A percentile compares a stretch with the other conserved stretches of the same genome.
Evolutionary conservation across 2,113 vertebrate genomes (phyloP).

Genomic region (Phrynosoma platyrhinos): DNA sequence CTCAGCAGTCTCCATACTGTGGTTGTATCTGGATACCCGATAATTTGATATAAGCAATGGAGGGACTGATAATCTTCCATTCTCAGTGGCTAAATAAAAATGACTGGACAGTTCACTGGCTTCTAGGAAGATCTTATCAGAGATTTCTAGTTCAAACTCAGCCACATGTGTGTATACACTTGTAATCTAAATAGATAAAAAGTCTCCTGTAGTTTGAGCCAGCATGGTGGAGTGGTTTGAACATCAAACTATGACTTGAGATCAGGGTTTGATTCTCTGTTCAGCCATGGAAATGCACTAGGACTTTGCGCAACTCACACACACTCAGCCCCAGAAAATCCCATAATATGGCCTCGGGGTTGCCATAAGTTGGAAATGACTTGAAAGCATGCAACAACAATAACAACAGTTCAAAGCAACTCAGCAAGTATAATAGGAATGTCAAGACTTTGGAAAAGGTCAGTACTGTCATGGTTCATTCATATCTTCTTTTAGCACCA

Average conservation of each 20-base stretch:
- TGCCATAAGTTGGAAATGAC: too few species aligned
- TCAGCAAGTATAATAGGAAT: not conserved
- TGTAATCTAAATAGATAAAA: not conserved
- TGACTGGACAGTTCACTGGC: not conserved
- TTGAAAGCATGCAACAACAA: too few species aligned
- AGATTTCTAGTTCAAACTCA: not conserved
- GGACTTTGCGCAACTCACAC: too few species aligned
- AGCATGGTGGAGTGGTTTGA: too few species aligned
- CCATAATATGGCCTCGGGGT: too few species aligned
- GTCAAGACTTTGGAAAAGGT: not conserved
- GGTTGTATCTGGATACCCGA: too few species aligned
- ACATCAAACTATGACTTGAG: too few species aligned
- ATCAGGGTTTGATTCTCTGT: too few species aligned
- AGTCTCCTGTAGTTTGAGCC: not conserved
- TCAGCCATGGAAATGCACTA: too few species aligned
- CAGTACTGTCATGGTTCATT: not conserved
- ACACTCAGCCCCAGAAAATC: too few species aligned
- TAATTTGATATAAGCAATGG: not conserved
- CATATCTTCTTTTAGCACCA: not conserved
- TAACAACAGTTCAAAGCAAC: not conserved
- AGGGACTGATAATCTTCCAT: not conserved
- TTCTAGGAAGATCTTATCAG: not conserved
- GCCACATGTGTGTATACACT: not conserved
- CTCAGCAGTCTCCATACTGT: too few species aligned
- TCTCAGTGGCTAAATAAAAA: not conserved